These are phyloP conservation scores for Oncorhynchus mykiss DNA, from an alignment of 2,113 vertebrate species.

Conservation along the genomic window DNA sequence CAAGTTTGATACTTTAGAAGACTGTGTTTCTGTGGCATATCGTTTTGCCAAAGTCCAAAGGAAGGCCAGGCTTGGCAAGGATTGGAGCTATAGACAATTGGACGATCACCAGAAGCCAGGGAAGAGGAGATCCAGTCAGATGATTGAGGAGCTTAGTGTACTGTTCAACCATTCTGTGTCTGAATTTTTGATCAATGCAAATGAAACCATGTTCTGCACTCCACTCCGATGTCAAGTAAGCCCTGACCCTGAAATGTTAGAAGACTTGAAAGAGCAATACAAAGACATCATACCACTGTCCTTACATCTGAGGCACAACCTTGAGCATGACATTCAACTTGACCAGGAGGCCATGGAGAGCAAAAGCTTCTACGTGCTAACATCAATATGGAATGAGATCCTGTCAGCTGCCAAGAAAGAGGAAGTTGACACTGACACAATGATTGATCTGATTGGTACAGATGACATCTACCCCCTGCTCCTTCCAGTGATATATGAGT, in stretches of 20 bases:
- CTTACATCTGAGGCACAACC: conserved; percentile 72
- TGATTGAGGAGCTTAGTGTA: conserved; percentile 87
- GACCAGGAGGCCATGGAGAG: background rate
- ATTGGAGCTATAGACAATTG: conserved; percentile 74
- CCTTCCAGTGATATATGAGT: conserved; percentile 66
- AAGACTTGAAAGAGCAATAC: conserved; percentile 61
- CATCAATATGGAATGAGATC: conserved; percentile 57
- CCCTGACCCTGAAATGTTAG: conserved; percentile 62
- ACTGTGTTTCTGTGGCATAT: conserved; percentile 75
- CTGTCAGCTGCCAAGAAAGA: conserved; percentile 40
- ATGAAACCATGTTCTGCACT: conserved; percentile 60
- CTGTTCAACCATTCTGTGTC: conserved; percentile 81
- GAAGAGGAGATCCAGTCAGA: conserved; percentile 76
- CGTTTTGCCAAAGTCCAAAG: conserved; percentile 79
- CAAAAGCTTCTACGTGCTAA: conserved; percentile 41
- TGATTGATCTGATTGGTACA: conserved; percentile 80
- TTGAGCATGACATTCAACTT: conserved; percentile 15
- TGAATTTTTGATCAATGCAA: conserved; percentile 59
- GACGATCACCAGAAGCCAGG: conserved; percentile 74
- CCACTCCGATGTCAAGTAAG: conserved; percentile 81
- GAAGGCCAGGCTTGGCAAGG: conserved; percentile 67
- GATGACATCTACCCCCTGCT: conserved; percentile 86
- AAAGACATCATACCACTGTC: conserved; percentile 70
- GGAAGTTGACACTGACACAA: conserved; percentile 59
- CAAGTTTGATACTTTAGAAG: conserved; percentile 66